Base-by-base conservation (phyloP, 1,140 invertebrate genomes). In the Rhynchophorus ferrugineus region DNA sequence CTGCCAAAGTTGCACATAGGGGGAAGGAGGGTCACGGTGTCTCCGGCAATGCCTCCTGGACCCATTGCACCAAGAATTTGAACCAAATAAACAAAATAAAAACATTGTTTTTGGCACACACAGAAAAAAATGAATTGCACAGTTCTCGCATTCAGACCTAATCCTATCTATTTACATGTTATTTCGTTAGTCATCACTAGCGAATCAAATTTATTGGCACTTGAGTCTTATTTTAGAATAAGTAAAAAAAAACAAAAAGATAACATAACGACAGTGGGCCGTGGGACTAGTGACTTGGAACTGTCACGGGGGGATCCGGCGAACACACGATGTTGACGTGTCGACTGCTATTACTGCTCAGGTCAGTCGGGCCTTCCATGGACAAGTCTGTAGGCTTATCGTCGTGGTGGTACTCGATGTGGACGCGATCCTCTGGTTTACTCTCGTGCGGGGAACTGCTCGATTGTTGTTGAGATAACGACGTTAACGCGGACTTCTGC, bases 331-430 rank as follows among this genome's bases (percentile, higher is more conserved):
- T 67, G 54, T 67, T 65, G 7, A 66, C 54, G 49, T 63, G 60
- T 44, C 62, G 54, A 42, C 58, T 57, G 44, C 57, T 65, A 44
- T 57, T 65, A 51, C 60, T 64, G 42, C 63, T 65, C 19, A 67
- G 55, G 54, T 69, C 66, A 0, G 65, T 68, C 0, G 67, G 66
- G 3, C 56, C 64, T 6, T 67, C 64, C 67, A 75, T 74, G 35
- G 73, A 75, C 49, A 76, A 59, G 63, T 76, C 75, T 18, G 74
- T 75, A 11, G 75, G 75, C 61, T 73, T 74, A 18, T 75, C 69
- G 34, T 76, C 73, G 48, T 47, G 45, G 14, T 41, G 45, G 22
- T 49, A 48, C 5, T 54, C 51, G 20, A 54, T 37, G 11, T 20
- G 35, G 14, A 38, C 7, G 11, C 46, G 19, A 46, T 59, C 38